These are phyloP conservation scores for Neosilurus mollespiculum DNA, from an alignment of 2,797 vertebrate genomes.

Conservation along the genomic window DNA sequence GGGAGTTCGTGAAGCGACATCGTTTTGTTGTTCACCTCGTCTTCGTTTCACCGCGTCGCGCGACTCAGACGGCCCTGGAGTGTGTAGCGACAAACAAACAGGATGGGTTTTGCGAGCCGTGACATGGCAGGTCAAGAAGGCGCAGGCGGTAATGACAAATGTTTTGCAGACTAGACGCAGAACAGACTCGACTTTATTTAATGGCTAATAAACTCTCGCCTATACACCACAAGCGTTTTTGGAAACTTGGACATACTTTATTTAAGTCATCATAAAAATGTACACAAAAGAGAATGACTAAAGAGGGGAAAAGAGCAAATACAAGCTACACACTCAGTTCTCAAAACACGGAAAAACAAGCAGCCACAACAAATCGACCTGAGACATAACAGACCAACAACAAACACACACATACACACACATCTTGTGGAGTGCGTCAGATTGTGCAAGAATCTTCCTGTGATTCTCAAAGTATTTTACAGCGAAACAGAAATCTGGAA, in stretches of 20 bases:
- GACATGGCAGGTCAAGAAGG: constrained; percentile 80
- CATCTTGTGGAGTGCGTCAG: not conserved
- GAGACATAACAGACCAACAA: constrained; percentile 27
- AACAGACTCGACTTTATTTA: constrained; percentile 16
- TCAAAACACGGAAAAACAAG: not conserved
- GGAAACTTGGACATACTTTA: constrained; percentile 1
- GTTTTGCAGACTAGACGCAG: constrained; percentile 56
- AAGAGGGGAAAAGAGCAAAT: not conserved
- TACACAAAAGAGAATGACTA: not conserved
- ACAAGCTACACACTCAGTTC: not conserved
- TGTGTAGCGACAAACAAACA: constrained; percentile 85
- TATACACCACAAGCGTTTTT: not conserved
- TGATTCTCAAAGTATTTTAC: not conserved
- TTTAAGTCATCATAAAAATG: not conserved
- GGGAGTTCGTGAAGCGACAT: constrained; percentile 89
- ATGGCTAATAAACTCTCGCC: constrained; percentile 21
- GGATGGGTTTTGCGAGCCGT: constrained; percentile 68
- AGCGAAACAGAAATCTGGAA: not conserved
- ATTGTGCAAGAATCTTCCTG: not conserved
- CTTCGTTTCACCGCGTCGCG: constrained; percentile 71
- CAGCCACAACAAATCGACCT: constrained; percentile 15
- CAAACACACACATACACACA: not conserved
- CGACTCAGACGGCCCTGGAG: constrained; percentile 81
- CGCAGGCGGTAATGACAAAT: constrained; percentile 82
- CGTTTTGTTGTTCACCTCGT: constrained; percentile 72